phyloP scores from a whole-genome alignment of 2,113 vertebrate genomes.

The Tamias sibiricus region DNA sequence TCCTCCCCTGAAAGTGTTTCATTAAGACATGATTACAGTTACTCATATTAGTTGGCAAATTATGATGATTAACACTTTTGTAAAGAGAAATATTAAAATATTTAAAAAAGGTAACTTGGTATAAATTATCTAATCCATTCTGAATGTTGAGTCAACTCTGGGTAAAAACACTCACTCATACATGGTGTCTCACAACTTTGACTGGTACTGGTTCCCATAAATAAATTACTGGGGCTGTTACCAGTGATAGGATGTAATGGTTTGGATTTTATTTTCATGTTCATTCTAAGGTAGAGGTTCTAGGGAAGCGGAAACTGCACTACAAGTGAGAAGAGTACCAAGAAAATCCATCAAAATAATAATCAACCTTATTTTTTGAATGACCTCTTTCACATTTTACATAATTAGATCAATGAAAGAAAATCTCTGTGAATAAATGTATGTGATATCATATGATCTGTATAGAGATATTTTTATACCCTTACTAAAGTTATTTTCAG shows the following conservation, averaged over 20 bases:
- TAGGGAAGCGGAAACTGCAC: neutral
- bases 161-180: neutral
- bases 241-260: neutral
- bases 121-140: constrained; percentile 3
- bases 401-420: neutral
- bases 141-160: neutral
- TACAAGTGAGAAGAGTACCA: neutral
- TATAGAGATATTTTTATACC: neutral
- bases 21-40: constrained; percentile 27
- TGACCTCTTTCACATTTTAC: neutral
- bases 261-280: constrained; percentile 8
- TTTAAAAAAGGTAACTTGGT: constrained; percentile 31
- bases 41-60: constrained; percentile 46
- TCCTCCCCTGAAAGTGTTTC: constrained; percentile 18
- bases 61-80: constrained; percentile 32
- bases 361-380: neutral
- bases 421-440: neutral
- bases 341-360: neutral
- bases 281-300: neutral
- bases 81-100: constrained; percentile 41
- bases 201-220: neutral
- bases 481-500: neutral
- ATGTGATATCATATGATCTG: neutral
- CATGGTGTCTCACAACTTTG: neutral
- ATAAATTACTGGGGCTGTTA: neutral